Evolutionary conservation across 64 coral and sea anemone genomes (phyloP), one percentile per base, ranked within the genome.

Genomic region (Hydrozoanthus tunicans): DNA sequence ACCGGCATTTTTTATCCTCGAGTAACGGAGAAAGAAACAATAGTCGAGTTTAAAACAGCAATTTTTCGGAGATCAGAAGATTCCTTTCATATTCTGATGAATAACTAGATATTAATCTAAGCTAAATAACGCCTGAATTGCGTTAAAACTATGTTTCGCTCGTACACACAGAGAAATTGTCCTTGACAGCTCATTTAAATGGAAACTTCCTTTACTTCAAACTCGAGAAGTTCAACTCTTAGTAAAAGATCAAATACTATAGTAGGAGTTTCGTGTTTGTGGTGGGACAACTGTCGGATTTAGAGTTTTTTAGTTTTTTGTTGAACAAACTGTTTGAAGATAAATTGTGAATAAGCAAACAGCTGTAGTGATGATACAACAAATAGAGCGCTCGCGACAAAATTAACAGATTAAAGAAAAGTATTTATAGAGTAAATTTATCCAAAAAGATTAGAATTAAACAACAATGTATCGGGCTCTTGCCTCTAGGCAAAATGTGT

Each of bases 11-110:
- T 26, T 76, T 52, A 4, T 51, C 27, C 72, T 9, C 26, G 24
- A 12, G 26, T 76, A 76, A 76, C 53, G 43, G 72, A 51, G 25
- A 13, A 52, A 53, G 27, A 73, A 9, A 76, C 72, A 76, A 76
- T 52, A 76, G 72, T 5, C 72, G 43, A 69, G 24, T 14, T 69
- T 56, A 57, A 55, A 63, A 85, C n/a, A 85, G 53, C 51, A 70
- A 56, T 74, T 75, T 86, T 88, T 59, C 11, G 57, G 69, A 75
- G 68, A 73, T 88, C 10, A 23, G 10, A 74, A 60, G 69, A 88
- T 88, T 74, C 74, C 8, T 74, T 74, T 88, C 25, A 71, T 86
- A 65, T 73, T 88, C 20, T 61, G 51, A 64, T 69, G 24, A 86
- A 14, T 8, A 4, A 71, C 57, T 27, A 64, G 53, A 71, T 62